These are phyloP conservation scores for Patella caerulea DNA, from an alignment of 2,888 invertebrate species.

Conservation along the genomic window DNA sequence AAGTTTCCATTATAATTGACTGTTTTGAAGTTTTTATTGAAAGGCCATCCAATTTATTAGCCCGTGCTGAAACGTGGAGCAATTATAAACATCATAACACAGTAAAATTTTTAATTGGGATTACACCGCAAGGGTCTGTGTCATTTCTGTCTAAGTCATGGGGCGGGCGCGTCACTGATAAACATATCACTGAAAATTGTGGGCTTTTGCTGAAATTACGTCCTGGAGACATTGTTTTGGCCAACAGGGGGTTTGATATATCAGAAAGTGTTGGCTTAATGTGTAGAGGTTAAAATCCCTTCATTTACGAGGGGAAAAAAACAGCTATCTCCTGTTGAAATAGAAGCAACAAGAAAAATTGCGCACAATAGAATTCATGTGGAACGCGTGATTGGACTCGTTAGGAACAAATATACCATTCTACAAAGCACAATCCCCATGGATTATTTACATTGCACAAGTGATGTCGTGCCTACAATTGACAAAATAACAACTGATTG, in stretches of 20 bases:
- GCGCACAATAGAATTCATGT: slow-evolving; percentile 42
- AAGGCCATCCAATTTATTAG: slow-evolving; percentile 35
- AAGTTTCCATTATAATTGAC: slow-evolving; percentile 31
- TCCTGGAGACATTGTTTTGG: slow-evolving; percentile 41
- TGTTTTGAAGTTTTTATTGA: slow-evolving; percentile 35
- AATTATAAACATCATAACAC: slow-evolving; percentile 48
- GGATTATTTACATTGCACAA: slow-evolving; percentile 21
- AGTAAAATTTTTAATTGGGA: slow-evolving; percentile 47
- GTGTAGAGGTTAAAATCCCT: slow-evolving; percentile 39
- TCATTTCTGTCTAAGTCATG: slow-evolving; percentile 41
- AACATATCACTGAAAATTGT: slow-evolving; percentile 46
- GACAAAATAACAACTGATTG: too few species aligned
- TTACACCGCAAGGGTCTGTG: slow-evolving; percentile 46
- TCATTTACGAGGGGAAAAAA: slow-evolving; percentile 38
- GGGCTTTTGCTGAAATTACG: slow-evolving; percentile 35
- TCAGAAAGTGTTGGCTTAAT: slow-evolving; percentile 33
- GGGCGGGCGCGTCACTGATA: slow-evolving; percentile 45
- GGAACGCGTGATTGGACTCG: slow-evolving; percentile 40
- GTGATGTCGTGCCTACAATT: slow-evolving; percentile 21
- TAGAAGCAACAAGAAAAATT: slow-evolving; percentile 39
- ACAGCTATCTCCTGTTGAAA: slow-evolving; percentile 36
- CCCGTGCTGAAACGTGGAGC: slow-evolving; percentile 43
- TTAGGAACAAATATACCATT: slow-evolving; percentile 39
- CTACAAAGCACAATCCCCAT: slow-evolving; percentile 34
- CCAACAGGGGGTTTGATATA: slow-evolving; percentile 44